Conservation (phyloP, 2,888 invertebrate species). For the Chalcis sispes region DNA sequence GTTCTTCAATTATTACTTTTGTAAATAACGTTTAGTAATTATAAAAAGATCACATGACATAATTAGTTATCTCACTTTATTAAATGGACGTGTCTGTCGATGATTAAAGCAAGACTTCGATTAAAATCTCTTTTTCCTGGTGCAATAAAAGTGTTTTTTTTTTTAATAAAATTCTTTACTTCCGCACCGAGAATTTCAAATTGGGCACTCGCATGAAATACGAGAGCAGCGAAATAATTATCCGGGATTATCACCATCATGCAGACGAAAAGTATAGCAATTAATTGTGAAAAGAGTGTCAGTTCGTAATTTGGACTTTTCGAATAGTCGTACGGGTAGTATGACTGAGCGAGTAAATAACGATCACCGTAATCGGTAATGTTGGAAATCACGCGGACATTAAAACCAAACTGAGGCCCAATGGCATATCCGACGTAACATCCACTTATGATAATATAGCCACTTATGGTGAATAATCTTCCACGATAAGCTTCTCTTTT, state of each 20-base stretch:
- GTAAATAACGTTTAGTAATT: no score
- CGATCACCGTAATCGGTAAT: conserved; percentile 31
- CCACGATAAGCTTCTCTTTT: background rate
- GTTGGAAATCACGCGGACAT: conserved; percentile 31
- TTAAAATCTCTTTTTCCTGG: background rate
- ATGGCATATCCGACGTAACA: background rate
- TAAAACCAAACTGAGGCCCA: conserved; percentile 18
- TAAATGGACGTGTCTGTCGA: conserved; percentile 33
- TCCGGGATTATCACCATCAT: conserved; percentile 21
- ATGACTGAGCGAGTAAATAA: conserved; percentile 27
- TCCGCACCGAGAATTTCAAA: conserved; percentile 31
- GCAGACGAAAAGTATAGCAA: background rate
- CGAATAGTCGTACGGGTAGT: conserved; percentile 21
- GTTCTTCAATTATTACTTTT: no score
- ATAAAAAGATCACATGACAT: no score
- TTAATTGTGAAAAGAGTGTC: background rate
- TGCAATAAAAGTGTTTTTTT: background rate
- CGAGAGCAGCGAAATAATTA: conserved; percentile 40
- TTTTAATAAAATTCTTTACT: background rate
- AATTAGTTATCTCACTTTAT: no score
- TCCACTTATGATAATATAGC: background rate
- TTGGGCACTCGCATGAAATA: conserved; percentile 48
- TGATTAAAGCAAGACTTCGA: background rate
- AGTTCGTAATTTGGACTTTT: conserved; percentile 28
- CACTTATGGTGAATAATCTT: conserved; percentile 11